Evolutionary conservation across 2,888 invertebrate genomes (phyloP).

Genomic region (Synergus itoensis): DNA sequence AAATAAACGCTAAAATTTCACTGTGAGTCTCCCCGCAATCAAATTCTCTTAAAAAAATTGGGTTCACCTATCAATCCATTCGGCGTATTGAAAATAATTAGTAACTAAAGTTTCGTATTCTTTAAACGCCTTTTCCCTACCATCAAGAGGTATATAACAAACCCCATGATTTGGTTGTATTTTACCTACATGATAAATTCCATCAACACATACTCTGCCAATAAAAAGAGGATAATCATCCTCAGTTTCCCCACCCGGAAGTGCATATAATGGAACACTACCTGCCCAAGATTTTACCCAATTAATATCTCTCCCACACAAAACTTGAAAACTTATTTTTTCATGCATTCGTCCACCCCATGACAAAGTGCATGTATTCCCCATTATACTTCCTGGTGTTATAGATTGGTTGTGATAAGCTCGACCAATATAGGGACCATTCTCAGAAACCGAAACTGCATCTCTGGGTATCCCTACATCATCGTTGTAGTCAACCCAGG

Average conservation of each 20-base stretch:
- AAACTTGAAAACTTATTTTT: constrained; percentile 65
- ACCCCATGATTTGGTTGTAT: constrained; percentile 70
- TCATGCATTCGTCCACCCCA: constrained; percentile 64
- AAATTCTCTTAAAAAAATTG: constrained; percentile 43
- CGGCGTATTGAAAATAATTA: constrained; percentile 57
- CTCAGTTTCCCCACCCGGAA: constrained; percentile 70
- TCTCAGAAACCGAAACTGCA: constrained; percentile 62
- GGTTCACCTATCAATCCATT: constrained; percentile 64
- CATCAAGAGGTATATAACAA: constrained; percentile 67
- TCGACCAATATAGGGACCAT: constrained; percentile 65
- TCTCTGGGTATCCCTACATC: constrained; percentile 61
- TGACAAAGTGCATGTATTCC: constrained; percentile 56
- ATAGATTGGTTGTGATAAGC: constrained; percentile 60
- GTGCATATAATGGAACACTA: constrained; percentile 69
- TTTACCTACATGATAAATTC: constrained; percentile 66
- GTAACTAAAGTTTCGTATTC: constrained; percentile 73
- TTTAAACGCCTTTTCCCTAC: constrained; percentile 61
- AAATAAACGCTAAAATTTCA: too few relatives aligned
- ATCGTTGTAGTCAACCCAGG: constrained; percentile 65
- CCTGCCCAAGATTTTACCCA: constrained; percentile 70
- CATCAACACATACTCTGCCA: constrained; percentile 67
- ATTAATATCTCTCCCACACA: constrained; percentile 64
- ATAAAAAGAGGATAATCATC: constrained; percentile 68
- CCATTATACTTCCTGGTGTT: constrained; percentile 62
- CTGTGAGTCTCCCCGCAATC: too few relatives aligned